These are phyloP conservation scores for Urocitellus parryii DNA, from an alignment of 2,113 vertebrate species.

Conservation along the genomic window DNA sequence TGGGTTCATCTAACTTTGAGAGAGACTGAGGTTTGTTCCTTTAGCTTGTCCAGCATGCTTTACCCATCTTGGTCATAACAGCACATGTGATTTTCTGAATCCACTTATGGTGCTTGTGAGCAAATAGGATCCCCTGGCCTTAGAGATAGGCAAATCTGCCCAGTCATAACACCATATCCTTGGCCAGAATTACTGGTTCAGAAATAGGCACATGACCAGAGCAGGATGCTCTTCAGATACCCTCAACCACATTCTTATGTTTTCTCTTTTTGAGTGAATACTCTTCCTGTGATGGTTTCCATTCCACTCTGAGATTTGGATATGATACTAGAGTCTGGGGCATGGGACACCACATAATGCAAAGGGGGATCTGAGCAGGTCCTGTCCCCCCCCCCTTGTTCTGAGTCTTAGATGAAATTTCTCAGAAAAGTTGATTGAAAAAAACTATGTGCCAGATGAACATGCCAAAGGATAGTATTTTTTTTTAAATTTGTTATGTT, in stretches of 20 bases:
- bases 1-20: neutral
- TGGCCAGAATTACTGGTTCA: neutral
- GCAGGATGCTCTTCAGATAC: neutral
- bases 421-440: no score
- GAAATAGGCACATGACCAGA: neutral
- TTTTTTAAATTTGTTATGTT: no score
- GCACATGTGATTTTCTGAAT: neutral
- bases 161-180: neutral
- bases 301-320: neutral
- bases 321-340: neutral
- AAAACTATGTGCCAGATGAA: neutral
- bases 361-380: neutral
- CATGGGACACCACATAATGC: neutral
- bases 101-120: neutral
- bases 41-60: neutral
- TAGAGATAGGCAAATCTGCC: neutral
- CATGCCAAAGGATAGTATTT: no score
- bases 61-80: neutral
- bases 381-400: neutral
- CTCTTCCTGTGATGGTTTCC: neutral
- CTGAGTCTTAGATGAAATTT: neutral
- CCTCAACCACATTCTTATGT: neutral
- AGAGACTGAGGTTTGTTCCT: neutral
- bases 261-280: neutral
- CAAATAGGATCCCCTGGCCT: neutral